Conservation (phyloP, 2,888 invertebrate genomes). For the Morinoia aosen region DNA sequence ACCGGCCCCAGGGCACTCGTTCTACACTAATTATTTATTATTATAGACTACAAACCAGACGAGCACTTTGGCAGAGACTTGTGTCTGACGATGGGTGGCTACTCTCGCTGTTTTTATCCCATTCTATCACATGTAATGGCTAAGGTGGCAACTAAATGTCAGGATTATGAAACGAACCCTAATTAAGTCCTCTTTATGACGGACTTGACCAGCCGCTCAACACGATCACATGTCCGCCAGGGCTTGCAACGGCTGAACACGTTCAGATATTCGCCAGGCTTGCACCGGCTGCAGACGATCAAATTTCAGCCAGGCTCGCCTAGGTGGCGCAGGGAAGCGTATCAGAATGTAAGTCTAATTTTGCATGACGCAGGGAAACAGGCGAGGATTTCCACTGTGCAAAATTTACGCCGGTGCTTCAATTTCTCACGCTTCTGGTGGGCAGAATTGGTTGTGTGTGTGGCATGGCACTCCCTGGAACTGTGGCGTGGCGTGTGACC, state of each 20-base stretch:
- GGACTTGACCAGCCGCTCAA: neutral
- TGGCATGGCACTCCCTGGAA: too few species aligned
- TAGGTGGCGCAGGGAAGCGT: neutral
- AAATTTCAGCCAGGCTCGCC: neutral
- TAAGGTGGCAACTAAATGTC: constrained; percentile 48
- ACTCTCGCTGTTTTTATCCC: constrained; percentile 20
- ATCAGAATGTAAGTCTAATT: neutral
- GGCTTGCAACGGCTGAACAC: neutral
- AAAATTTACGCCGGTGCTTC: neutral
- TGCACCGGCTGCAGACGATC: neutral
- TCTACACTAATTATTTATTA: constrained; percentile 23
- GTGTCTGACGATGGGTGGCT: constrained; percentile 35
- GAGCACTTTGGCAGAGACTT: constrained; percentile 37
- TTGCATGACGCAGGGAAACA: neutral
- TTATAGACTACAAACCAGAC: constrained; percentile 33
- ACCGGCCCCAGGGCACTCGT: neutral
- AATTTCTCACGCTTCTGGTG: neutral
- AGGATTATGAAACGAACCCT: constrained; percentile 48
- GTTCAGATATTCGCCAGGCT: neutral
- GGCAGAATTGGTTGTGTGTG: neutral
- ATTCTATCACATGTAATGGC: constrained; percentile 50
- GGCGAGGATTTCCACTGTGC: neutral
- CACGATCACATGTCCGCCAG: neutral
- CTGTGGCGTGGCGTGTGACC: too few species aligned
- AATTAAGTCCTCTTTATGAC: constrained; percentile 48